Percentiles rank a stretch among this genome's conserved stretches.
Conservation (phyloP, 2,113 vertebrate genomes). For the Hymenochirus boettgeri region DNA sequence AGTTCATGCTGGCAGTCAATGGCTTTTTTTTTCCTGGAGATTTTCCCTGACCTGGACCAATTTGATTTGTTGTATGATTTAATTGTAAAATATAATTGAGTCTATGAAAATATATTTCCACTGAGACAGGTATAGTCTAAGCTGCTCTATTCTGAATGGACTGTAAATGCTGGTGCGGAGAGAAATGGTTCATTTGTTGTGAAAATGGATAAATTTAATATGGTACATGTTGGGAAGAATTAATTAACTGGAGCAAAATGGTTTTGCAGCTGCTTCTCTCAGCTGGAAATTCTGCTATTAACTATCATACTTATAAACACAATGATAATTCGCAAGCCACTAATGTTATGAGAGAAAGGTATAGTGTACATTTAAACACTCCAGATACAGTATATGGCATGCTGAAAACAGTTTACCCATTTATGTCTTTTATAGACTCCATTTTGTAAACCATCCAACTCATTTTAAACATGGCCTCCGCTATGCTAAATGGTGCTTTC, state of each 20-base stretch:
- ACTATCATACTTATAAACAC: constrained; percentile 54
- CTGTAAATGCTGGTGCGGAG: constrained; percentile 49
- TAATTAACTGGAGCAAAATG: constrained; percentile 70
- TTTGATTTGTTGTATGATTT: constrained; percentile 48
- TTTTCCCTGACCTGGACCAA: constrained; percentile 42
- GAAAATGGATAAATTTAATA: constrained; percentile 64
- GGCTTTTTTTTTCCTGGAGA: constrained; percentile 6
- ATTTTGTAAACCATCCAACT: constrained; percentile 26
- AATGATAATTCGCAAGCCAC: constrained; percentile 55
- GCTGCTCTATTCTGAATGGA: constrained; percentile 54
- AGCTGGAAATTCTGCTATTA: constrained; percentile 59
- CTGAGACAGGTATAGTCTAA: constrained; percentile 52
- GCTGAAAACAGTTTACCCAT: constrained; percentile 13
- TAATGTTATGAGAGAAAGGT: constrained; percentile 49
- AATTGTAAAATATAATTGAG: constrained; percentile 58
- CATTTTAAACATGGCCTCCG: constrained; percentile 13
- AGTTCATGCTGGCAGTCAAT: background rate
- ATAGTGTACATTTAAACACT: constrained; percentile 49
- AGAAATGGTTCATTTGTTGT: constrained; percentile 63
- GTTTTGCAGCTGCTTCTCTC: constrained; percentile 61
- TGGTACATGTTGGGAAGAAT: constrained; percentile 67
- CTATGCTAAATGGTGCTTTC: constrained; percentile 24
- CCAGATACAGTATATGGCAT: constrained; percentile 39
- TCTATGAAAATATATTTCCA: constrained; percentile 54
- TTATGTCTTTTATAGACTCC: constrained; percentile 20